Base-by-base conservation (phyloP, 2,888 invertebrate genomes). In the Drosophila barbarae region DNA sequence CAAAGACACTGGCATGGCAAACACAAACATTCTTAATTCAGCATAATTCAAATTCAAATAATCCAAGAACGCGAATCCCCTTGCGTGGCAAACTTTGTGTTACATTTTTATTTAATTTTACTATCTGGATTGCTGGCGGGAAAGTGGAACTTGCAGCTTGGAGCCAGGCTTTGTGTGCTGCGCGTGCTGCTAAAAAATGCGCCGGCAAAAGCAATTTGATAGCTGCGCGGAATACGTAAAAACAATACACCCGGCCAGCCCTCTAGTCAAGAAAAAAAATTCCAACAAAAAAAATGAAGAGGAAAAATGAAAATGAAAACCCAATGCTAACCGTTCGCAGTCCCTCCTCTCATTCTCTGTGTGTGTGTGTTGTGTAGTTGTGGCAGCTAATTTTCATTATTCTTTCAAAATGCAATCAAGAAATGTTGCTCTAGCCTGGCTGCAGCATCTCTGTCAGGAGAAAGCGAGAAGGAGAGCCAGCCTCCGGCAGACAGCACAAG, bases 21-120 rank as follows among this genome's bases (percentile, higher is more conserved):
- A 74, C 69, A 69, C 77, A 84, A 79, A 84, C 80, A 84, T 70
- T 72, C 77, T 83, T 79, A 79, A 79, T 79, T 82, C 75, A 69
- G 77, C 74, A 84, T 79, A 77, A 79, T 79, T 79, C 85, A 84
- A 82, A 79, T 79, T 82, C 80, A 84, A 84, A 79, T 74, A 79
- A 60, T 52, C 73, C 67, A 66, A 74, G 38, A 76, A 61, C 5
- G 7, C 15, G 6, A 46, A 38, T 12, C 34, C 44, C 56, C 30
- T 46, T 10, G 54, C 47, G 34, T 35, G 30, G 42, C 76, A 63
- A 74, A 84, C 83, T 79, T 84, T 79, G 85, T 83, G 80, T 69
- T 84, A 79, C 79, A 79, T 74, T 79, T 84, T 84, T 84, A 79
- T 79, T 84, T 79, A 84, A 79, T 79, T 84, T 83, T 72, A 51